Evolutionary conservation across 2,888 invertebrate genomes (phyloP).

Genomic region (Heliconius hortense): DNA sequence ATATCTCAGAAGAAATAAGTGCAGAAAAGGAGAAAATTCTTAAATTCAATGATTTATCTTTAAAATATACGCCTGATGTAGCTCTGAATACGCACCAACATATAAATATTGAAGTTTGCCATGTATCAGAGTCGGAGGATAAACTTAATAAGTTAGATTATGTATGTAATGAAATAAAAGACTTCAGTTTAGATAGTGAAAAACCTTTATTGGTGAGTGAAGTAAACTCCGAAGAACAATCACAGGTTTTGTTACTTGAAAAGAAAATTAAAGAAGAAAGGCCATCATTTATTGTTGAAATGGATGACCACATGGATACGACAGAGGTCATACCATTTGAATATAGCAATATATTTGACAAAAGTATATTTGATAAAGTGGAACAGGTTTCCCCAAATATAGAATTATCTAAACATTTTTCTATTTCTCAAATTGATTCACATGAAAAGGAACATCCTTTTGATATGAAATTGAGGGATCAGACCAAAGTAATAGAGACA

Average conservation of each 20-base stretch:
- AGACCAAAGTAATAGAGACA: constrained; percentile 47
- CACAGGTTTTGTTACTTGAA: constrained; percentile 49
- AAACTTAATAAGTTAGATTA: constrained; percentile 43
- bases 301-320: constrained; percentile 52
- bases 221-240: constrained; percentile 70
- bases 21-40: constrained; percentile 59
- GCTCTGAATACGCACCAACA: constrained; percentile 55
- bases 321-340: constrained; percentile 52
- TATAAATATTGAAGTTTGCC: constrained; percentile 54
- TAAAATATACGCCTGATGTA: constrained; percentile 48
- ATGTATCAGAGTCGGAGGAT: constrained; percentile 55
- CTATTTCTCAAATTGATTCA: constrained; percentile 75
- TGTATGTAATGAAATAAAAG: constrained; percentile 46
- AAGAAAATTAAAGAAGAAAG: constrained; percentile 45
- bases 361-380: constrained; percentile 47
- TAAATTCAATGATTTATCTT: constrained; percentile 46
- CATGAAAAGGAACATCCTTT: constrained; percentile 71
- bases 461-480: constrained; percentile 41
- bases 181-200: constrained; percentile 51
- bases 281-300: constrained; percentile 52
- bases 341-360: constrained; percentile 51
- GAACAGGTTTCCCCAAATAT: constrained; percentile 48
- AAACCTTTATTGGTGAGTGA: constrained; percentile 68
- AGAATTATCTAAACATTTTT: constrained; percentile 75
- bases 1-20: constrained; percentile 54